A percentile compares a stretch with the other conserved stretches of the same genome.
phyloP scores from a whole-genome alignment of 2,797 vertebrate species.

The Psittacula derbiana region DNA sequence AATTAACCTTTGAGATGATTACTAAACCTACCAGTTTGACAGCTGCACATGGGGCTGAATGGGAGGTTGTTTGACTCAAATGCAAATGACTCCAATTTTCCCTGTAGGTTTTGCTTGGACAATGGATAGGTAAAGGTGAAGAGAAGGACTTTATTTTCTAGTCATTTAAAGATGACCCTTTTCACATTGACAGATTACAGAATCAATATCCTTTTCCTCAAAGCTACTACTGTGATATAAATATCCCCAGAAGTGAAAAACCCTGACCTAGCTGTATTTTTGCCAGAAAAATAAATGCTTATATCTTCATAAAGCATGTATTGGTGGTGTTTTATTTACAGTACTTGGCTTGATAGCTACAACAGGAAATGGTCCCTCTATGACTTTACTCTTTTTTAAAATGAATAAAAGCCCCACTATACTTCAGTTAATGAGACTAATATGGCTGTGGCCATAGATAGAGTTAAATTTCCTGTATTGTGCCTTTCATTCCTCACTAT shows the following conservation, averaged over 20 bases:
- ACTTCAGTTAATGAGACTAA: neutral
- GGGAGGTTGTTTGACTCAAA: neutral
- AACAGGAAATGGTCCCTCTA: neutral
- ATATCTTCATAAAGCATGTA: neutral
- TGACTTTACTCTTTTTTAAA: neutral
- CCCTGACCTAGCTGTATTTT: neutral
- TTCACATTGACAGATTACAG: neutral
- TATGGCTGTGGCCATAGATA: neutral
- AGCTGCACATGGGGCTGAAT: neutral
- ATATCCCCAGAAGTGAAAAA: neutral
- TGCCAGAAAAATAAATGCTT: neutral
- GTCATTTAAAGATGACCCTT: neutral
- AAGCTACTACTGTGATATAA: neutral
- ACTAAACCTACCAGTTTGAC: neutral
- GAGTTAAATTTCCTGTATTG: neutral
- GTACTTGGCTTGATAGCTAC: neutral
- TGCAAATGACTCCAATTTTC: neutral
- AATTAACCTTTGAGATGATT: neutral
- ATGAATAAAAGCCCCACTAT: neutral
- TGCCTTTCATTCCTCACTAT: neutral
- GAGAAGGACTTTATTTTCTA: neutral
- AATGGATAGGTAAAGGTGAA: neutral
- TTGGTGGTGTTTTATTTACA: neutral
- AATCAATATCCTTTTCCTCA: neutral
- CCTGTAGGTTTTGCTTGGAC: neutral